Percentiles rank a stretch among this genome's conserved stretches.
Evolutionary conservation across 2,113 vertebrate species (phyloP).

Genomic region (Raja brachyura): DNA sequence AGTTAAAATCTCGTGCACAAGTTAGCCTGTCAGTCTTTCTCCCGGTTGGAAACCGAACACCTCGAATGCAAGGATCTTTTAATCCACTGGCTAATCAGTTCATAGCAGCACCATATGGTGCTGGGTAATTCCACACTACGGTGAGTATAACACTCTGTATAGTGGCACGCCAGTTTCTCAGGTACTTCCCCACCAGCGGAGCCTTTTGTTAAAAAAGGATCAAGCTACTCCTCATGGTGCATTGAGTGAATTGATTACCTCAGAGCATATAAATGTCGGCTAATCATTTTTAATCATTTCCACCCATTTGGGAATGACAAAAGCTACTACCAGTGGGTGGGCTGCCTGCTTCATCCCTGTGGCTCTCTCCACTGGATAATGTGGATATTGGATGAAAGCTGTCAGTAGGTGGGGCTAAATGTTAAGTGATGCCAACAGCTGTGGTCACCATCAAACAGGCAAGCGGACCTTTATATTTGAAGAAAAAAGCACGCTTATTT

Average conservation of each 20-base stretch:
- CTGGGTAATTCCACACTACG: constrained; percentile 70
- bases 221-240: constrained; percentile 86
- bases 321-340: constrained; percentile 54
- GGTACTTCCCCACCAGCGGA: constrained; percentile 74
- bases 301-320: constrained; percentile 78
- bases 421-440: constrained; percentile 38
- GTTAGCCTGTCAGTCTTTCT: constrained; percentile 83
- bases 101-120: constrained; percentile 91
- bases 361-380: constrained; percentile 51
- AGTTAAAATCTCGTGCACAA: constrained; percentile 69
- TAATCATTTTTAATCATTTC: constrained; percentile 87
- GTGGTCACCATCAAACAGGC: background rate
- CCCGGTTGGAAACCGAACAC: constrained; percentile 76
- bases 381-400: constrained; percentile 64
- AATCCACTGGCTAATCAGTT: constrained; percentile 91
- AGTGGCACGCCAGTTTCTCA: constrained; percentile 85
- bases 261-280: constrained; percentile 80
- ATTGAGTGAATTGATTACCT: constrained; percentile 88
- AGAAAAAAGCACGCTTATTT: background rate
- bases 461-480: background rate
- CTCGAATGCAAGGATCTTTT: constrained; percentile 75
- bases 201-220: constrained; percentile 77
- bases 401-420: constrained; percentile 52
- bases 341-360: constrained; percentile 45
- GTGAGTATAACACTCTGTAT: constrained; percentile 78